Base-by-base conservation (phyloP, 1,140 invertebrate species). In the Apis dorsata region DNA sequence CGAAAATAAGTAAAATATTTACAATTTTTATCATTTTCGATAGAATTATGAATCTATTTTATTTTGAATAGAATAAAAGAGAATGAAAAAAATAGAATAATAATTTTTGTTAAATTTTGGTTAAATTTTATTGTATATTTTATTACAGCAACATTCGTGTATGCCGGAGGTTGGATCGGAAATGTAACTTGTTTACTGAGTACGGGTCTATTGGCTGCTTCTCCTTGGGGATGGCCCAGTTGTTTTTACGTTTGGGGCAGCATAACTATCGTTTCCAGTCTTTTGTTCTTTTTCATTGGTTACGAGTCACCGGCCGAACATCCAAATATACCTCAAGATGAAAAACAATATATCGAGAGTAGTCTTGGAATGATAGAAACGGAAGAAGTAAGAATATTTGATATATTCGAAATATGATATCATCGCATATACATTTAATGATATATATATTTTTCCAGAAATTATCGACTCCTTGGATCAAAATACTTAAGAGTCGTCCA, bases 401-500 rank as follows among this genome's bases (percentile, higher is more conserved):
- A 44, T 49, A 28, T 63, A 28, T 28, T 5, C 12, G 13, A 51
- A 70, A 44, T 7, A 44, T 44, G n/a, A 7, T 44, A 44, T 44
- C 34, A 44, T 44, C 4, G 34, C 34, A 44, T 44, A 44, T 44
- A 44, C 34, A 44, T 44, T 44, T 44, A 44, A 44, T 21, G 12
- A 68, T 71, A 68, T 34, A 34, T 34, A 69, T 72, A 28, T 53
- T 34, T 55, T 70, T 86, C 28, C 85, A 95, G 95, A 92, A 89
- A 84, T 86, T 94, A 11, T 87, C 93, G 49, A 96, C 95, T 21
- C 98, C 98, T 1, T 98, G 97, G 97, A 93, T 91, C n/a, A 93
- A 95, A 7, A 97, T 99, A 59, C 92, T 97, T 0, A 96, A 94
- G 0, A 97, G 97, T 4, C 73, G 95, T 15, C 97, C 98, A 0